Evolutionary conservation across 2,888 invertebrate species (phyloP).

Genomic region (Patella caerulea): DNA sequence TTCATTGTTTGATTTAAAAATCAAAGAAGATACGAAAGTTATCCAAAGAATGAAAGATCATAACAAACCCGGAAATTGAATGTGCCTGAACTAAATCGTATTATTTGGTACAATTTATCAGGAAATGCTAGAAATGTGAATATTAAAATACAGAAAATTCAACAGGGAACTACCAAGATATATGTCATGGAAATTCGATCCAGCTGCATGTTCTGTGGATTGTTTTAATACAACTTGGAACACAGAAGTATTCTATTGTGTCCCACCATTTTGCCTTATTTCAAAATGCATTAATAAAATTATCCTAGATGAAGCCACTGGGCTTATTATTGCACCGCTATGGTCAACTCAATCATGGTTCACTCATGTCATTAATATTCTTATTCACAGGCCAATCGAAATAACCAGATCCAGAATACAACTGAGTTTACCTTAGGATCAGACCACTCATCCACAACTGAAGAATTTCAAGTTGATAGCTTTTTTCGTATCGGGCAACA

Average conservation of each 20-base stretch:
- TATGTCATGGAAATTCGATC: conserved; percentile 33
- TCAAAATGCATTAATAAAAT: conserved; percentile 33
- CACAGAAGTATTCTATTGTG: conserved; percentile 16
- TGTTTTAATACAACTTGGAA: conserved; percentile 34
- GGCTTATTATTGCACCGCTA: conserved; percentile 24
- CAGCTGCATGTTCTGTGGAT: conserved; percentile 30
- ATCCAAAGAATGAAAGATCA: not conserved
- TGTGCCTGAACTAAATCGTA: not conserved
- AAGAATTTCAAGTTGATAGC: too few species aligned
- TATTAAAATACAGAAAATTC: conserved; percentile 1
- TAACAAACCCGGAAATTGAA: not conserved
- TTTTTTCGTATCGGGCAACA: too few species aligned
- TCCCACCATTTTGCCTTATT: conserved; percentile 40
- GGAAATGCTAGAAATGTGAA: not conserved
- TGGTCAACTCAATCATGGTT: conserved; percentile 41
- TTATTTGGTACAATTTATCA: not conserved
- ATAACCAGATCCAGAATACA: conserved; percentile 16
- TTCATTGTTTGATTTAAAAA: not conserved
- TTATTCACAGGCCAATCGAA: conserved; percentile 22
- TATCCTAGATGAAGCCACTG: conserved; percentile 19
- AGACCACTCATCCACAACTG: too few species aligned
- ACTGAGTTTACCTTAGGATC: conserved; percentile 21
- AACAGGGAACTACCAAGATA: not conserved
- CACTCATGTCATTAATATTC: conserved; percentile 19
- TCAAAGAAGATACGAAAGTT: not conserved